phyloP scores from a whole-genome alignment of 2,113 vertebrate genomes.

The Zapus hudsonius region DNA sequence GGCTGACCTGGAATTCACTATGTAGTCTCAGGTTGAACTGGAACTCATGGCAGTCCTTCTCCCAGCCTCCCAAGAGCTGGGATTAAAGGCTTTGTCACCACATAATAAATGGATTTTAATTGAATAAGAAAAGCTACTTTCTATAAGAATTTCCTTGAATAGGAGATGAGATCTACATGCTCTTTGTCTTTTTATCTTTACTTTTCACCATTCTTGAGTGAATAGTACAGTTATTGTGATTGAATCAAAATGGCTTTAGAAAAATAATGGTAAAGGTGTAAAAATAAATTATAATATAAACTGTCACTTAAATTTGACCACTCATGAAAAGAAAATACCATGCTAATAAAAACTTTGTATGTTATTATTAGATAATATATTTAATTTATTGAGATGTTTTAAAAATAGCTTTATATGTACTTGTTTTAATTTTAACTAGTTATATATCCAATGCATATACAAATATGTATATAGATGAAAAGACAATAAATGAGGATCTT shows the following conservation, averaged over 20 bases:
- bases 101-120: conserved; percentile 1
- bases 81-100: too few species aligned
- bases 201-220: conserved; percentile 42
- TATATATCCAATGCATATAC: background rate
- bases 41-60: too few species aligned
- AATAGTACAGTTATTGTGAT: background rate
- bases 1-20: too few species aligned
- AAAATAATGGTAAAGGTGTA: background rate
- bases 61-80: too few species aligned
- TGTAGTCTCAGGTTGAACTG: too few species aligned
- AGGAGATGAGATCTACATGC: background rate
- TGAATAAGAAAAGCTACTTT: conserved; percentile 30
- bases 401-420: background rate
- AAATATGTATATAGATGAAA: background rate
- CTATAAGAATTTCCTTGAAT: conserved; percentile 38
- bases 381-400: conserved; percentile 28
- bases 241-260: background rate
- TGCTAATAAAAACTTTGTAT: conserved; percentile 31
- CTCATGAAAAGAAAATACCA: background rate
- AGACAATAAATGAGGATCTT: background rate
- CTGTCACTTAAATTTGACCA: background rate
- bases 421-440: conserved; percentile 19
- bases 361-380: conserved; percentile 10
- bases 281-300: conserved; percentile 21
- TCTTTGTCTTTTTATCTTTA: conserved; percentile 16